Percentiles rank a stretch among this genome's conserved stretches.
These are phyloP conservation scores for Trichechus manatus DNA, from an alignment of 2,113 vertebrate genomes.

Conservation along the genomic window DNA sequence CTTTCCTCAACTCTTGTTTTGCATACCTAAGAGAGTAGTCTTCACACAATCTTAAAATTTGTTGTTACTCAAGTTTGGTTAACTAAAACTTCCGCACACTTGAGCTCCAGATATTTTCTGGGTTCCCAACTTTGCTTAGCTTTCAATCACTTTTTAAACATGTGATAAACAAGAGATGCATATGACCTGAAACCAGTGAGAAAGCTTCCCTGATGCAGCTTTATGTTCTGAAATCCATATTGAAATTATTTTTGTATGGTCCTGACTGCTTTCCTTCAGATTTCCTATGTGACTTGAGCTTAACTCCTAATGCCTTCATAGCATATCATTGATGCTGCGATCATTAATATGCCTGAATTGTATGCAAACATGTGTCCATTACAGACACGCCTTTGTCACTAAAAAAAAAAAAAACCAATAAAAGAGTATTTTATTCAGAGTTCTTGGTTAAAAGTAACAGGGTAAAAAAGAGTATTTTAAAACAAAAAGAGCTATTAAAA, in stretches of 20 bases:
- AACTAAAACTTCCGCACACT: background rate
- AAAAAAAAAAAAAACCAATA: background rate
- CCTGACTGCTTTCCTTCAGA: background rate
- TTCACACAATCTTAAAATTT: background rate
- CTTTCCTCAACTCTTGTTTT: background rate
- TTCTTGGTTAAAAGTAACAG: background rate
- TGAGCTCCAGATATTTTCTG: background rate
- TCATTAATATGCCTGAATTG: background rate
- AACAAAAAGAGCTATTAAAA: background rate
- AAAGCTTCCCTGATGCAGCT: background rate
- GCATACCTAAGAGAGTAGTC: background rate
- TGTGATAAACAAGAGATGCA: background rate
- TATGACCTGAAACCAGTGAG: background rate
- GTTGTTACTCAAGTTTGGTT: background rate
- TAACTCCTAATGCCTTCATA: background rate
- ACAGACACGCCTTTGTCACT: background rate
- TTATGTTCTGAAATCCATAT: background rate
- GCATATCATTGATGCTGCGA: background rate
- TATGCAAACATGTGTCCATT: background rate
- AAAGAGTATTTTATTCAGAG: background rate
- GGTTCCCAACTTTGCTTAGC: background rate
- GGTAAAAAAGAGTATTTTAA: background rate
- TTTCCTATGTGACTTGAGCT: background rate
- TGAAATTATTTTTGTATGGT: constrained; percentile 39
- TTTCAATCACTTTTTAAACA: constrained; percentile 37